Base-by-base conservation (phyloP, 2,888 invertebrate species). In the Ceraclea dissimilis region DNA sequence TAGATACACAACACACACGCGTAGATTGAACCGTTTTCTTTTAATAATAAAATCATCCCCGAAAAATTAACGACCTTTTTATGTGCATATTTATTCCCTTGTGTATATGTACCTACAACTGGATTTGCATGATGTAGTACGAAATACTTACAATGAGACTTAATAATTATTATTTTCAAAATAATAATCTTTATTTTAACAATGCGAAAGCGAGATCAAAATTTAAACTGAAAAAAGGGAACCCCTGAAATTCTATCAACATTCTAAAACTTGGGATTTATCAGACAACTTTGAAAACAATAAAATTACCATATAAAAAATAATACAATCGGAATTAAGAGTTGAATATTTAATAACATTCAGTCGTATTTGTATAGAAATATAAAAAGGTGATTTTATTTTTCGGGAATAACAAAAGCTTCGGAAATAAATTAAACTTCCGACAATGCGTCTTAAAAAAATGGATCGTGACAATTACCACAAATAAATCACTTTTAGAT, bases 71-170 rank as follows among this genome's bases (percentile, higher is more conserved):
- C 54, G 49, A 33, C 39, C 17, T 39, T 54, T 54, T 54, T 54
- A 54, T 54, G 54, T 49, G 54, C 54, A 54, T 54, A 54, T 54
- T 54, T 49, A 54, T 54, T 54, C n/a, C 17, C n/a, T 44, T 11
- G n/a, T n/a, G n/a, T n/a, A n/a, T n/a, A n/a, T n/a, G n/a, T 13
- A 43, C 5, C 17, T 8, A 13, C 18, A 46, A 46, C 19, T 18
- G 20, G 20, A 46, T 46, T 46, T 18, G 18, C 20, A 39, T 39
- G 39, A 39, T 39, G 13, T 39, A 26, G 4, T 10, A 26, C 5
- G 10, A 26, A 10, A 10, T 10, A 26, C 26, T 26, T 26, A 26
- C 10, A 39, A 39, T 8, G 13, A 39, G 39, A 13, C 5, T n/a
- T 39, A 39, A 39, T 39, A 39, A 39, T 39, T 16, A 39, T n/a